phyloP scores from a whole-genome alignment of 2,113 vertebrate species.

The Brachypteracias leptosomus region DNA sequence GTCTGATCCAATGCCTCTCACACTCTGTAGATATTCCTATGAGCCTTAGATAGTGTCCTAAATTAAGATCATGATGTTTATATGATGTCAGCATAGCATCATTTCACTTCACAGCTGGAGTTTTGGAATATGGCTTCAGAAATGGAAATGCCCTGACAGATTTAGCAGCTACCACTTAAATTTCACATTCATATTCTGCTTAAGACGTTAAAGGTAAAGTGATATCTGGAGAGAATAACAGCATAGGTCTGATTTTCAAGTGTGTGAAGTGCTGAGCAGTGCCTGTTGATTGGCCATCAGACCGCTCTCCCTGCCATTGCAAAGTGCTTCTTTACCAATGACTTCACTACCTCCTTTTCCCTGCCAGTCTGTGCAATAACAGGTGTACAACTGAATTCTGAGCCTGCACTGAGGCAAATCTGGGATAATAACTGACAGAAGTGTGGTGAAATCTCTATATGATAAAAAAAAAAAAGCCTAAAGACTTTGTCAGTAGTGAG shows the following conservation, averaged over 20 bases:
- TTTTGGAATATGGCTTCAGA: not conserved
- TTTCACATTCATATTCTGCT: not conserved
- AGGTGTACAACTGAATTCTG: not conserved
- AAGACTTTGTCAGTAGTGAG: not conserved
- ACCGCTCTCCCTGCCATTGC: rapidly evolving
- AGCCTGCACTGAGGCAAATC: not conserved
- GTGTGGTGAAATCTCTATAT: not conserved
- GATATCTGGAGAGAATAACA: not conserved
- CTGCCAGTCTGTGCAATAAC: not conserved
- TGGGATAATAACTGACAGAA: conserved; percentile 4
- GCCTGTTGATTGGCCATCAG: not conserved
- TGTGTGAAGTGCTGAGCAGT: not conserved
- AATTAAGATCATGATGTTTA: not conserved
- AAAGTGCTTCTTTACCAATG: not conserved
- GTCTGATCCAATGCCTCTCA: not conserved
- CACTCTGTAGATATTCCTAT: not conserved
- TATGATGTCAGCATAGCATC: not conserved
- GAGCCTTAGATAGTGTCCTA: not conserved
- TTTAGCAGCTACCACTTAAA: not conserved
- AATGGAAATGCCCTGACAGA: not conserved
- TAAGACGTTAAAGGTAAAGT: conserved; percentile 15
- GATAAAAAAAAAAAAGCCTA: not conserved
- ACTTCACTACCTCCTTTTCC: not conserved
- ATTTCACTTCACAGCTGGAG: conserved; percentile 26
- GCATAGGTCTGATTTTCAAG: not conserved